Evolutionary conservation across 2,888 invertebrate genomes (phyloP).

Genomic region (Chrysolina haemoptera): DNA sequence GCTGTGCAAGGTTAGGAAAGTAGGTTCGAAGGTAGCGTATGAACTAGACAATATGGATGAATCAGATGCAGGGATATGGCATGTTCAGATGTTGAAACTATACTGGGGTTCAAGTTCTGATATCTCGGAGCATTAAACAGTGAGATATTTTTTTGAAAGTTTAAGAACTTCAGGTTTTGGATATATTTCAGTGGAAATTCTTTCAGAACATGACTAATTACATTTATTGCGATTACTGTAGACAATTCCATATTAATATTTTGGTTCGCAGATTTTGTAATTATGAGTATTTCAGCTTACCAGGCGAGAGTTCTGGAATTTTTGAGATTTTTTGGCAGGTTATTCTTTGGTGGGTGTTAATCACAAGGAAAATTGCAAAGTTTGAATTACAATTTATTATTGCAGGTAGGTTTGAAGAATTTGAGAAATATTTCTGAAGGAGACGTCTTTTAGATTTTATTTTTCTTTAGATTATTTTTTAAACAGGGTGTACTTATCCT

Average conservation of each 20-base stretch:
- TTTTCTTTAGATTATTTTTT: too few relatives aligned
- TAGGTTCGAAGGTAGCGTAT: slow-evolving; percentile 19
- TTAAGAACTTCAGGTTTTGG: too few relatives aligned
- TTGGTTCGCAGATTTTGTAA: too few relatives aligned
- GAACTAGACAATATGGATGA: slow-evolving; percentile 24
- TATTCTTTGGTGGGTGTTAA: too few relatives aligned
- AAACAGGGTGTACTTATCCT: neutral
- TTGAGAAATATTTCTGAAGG: neutral
- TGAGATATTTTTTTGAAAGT: too few relatives aligned
- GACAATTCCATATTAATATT: too few relatives aligned
- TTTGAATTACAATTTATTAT: too few relatives aligned
- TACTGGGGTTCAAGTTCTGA: slow-evolving; percentile 5
- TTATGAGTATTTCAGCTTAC: neutral
- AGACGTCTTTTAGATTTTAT: neutral
- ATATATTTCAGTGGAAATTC: too few relatives aligned
- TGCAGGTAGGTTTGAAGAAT: neutral
- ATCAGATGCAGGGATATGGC: slow-evolving; percentile 17
- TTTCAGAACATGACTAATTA: too few relatives aligned
- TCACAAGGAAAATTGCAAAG: too few relatives aligned
- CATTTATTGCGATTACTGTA: too few relatives aligned
- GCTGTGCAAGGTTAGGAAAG: slow-evolving; percentile 7
- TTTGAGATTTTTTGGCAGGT: neutral
- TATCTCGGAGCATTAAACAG: neutral
- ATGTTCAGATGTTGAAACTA: slow-evolving; percentile 13
- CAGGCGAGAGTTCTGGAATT: neutral